Conservation (phyloP, 2,888 invertebrate species). For the Coenonympha glycerion region DNA sequence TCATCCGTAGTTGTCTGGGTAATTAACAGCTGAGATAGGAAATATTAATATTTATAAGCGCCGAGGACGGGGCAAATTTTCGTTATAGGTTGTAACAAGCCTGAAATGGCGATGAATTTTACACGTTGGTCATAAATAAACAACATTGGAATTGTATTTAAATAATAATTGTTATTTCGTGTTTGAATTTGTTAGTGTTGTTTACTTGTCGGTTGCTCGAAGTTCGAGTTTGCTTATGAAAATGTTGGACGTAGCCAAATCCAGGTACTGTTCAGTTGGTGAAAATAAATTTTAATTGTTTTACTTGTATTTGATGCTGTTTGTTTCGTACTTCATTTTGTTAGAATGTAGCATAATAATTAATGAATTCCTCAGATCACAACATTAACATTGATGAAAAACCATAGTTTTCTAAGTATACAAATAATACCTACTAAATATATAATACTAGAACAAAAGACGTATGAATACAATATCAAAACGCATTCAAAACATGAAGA, state of each 20-base stretch:
- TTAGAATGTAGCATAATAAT: too few species aligned
- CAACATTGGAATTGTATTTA: conserved; percentile 24
- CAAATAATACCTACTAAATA: too few species aligned
- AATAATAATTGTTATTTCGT: conserved; percentile 16
- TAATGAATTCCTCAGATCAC: too few species aligned
- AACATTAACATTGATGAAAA: too few species aligned
- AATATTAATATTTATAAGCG: conserved; percentile 71
- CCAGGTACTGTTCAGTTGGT: not conserved
- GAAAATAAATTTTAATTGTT: not conserved
- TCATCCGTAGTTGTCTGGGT: conserved; percentile 64
- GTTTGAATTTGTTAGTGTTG: conserved; percentile 5
- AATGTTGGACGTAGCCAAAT: not conserved
- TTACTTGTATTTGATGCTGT: not conserved
- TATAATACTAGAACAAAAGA: too few species aligned
- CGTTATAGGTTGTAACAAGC: conserved; percentile 49
- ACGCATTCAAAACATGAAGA: too few species aligned
- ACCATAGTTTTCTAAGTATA: too few species aligned
- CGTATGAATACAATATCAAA: too few species aligned
- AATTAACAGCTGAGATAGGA: conserved; percentile 68
- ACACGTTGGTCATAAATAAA: conserved; percentile 43
- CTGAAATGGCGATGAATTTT: conserved; percentile 53
- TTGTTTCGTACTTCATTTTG: too few species aligned
- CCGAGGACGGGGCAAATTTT: conserved; percentile 46
- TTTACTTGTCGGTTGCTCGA: not conserved
- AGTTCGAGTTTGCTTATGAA: conserved; percentile 5